phyloP scores from a whole-genome alignment of 2,888 invertebrate species.

The Liopterus haemorrhoidalis region DNA sequence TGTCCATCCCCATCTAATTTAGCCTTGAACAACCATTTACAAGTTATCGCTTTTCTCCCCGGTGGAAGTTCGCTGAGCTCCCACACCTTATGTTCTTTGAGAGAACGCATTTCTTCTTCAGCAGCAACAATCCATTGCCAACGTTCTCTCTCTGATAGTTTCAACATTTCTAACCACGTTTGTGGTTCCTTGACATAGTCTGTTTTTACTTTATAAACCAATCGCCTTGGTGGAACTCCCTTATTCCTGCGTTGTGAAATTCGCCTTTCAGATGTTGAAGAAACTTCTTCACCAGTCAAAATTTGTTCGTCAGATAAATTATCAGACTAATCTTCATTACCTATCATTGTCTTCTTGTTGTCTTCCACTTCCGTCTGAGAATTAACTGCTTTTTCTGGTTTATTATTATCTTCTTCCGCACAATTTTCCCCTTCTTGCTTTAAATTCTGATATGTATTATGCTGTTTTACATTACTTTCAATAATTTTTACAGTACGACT shows the following conservation, averaged over 20 bases:
- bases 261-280: conserved; percentile 3
- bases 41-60: conserved; percentile 26
- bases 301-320: not conserved
- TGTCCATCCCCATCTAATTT: conserved; percentile 9
- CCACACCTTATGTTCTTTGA: conserved; percentile 33
- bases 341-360: too few species aligned
- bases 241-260: conserved; percentile 7
- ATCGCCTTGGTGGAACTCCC: not conserved
- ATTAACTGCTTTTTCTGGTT: too few species aligned
- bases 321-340: too few species aligned
- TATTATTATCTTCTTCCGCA: not conserved
- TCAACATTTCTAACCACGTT: conserved; percentile 8
- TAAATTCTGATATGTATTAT: not conserved
- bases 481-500: conserved; percentile 9
- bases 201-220: conserved; percentile 2
- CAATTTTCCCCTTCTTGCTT: not conserved
- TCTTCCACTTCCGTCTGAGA: too few species aligned
- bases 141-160: conserved; percentile 1
- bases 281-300: not conserved
- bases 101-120: conserved; percentile 31
- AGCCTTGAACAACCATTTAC: conserved; percentile 12
- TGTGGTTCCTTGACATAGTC: conserved; percentile 3
- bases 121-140: conserved; percentile 30
- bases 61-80: conserved; percentile 27
- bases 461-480: conserved; percentile 2